Evolutionary conservation across 2,113 vertebrate genomes (phyloP).

Genomic region (Martes martes): DNA sequence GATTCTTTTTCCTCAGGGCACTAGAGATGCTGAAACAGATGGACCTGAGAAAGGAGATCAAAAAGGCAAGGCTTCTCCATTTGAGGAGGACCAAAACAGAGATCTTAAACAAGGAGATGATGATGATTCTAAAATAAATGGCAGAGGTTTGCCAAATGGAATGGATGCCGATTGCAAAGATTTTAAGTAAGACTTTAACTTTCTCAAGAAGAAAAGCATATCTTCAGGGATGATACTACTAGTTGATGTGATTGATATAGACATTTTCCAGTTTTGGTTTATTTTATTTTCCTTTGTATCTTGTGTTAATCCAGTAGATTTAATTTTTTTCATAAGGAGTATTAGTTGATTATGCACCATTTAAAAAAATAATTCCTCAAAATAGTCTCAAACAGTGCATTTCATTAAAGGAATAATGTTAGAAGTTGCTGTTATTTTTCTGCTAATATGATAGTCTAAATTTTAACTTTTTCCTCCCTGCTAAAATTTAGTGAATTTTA

Average conservation of each 20-base stretch:
- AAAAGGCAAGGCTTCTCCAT: conserved; percentile 94
- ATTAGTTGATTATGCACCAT: conserved; percentile 65
- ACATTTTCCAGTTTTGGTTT: conserved; percentile 66
- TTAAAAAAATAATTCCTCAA: conserved; percentile 31
- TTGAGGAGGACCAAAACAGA: conserved; percentile 96
- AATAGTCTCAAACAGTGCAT: conserved; percentile 31
- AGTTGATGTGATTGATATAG: conserved; percentile 77
- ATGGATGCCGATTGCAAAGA: conserved; percentile 99
- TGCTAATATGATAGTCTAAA: conserved; percentile 46
- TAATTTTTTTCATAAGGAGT: conserved; percentile 62
- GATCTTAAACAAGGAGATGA: conserved; percentile 95
- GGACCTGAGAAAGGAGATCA: conserved; percentile 93
- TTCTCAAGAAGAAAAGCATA: conserved; percentile 78
- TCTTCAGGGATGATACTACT: conserved; percentile 76
- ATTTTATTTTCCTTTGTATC: conserved; percentile 69
- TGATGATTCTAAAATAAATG: conserved; percentile 93
- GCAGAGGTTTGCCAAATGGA: conserved; percentile 96
- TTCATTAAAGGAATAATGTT: conserved; percentile 52
- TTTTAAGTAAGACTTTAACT: conserved; percentile 94
- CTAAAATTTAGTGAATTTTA: conserved; percentile 52
- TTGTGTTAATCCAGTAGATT: conserved; percentile 65
- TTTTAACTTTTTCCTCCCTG: conserved; percentile 59
- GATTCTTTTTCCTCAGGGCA: conserved; percentile 90
- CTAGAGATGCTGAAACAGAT: conserved; percentile 93
- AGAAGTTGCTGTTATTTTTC: conserved; percentile 64